phyloP scores from a whole-genome alignment of 2,797 vertebrate genomes.

The Vultur gryphus region DNA sequence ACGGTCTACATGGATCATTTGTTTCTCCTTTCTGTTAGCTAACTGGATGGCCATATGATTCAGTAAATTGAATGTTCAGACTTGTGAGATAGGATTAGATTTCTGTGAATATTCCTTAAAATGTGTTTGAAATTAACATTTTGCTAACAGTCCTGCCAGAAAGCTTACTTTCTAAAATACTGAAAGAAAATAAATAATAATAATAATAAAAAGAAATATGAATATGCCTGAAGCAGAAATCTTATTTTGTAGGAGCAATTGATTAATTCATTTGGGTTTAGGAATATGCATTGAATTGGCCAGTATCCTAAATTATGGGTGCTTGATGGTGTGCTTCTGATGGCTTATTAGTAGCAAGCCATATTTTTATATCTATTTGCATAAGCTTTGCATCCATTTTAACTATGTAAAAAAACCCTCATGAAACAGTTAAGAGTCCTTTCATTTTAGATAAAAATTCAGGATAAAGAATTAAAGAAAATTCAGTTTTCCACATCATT shows the following conservation, averaged over 20 bases:
- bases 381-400: background rate
- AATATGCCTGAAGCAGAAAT: background rate
- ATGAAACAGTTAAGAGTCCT: background rate
- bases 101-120: background rate
- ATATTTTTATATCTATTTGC: background rate
- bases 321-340: background rate
- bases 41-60: background rate
- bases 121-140: background rate
- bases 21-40: background rate
- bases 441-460: background rate
- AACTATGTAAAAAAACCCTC: accelerated
- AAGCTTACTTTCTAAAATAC: background rate
- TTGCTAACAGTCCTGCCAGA: background rate
- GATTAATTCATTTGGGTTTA: background rate
- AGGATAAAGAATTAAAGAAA: background rate
- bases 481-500: background rate
- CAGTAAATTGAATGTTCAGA: background rate
- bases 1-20: background rate
- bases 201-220: background rate
- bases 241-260: background rate
- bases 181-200: background rate
- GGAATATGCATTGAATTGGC: background rate
- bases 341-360: background rate
- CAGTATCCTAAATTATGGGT: background rate
- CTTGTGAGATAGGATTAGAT: background rate